phyloP scores from a whole-genome alignment of 2,888 invertebrate genomes.

The Cheilosia vulpina region DNA sequence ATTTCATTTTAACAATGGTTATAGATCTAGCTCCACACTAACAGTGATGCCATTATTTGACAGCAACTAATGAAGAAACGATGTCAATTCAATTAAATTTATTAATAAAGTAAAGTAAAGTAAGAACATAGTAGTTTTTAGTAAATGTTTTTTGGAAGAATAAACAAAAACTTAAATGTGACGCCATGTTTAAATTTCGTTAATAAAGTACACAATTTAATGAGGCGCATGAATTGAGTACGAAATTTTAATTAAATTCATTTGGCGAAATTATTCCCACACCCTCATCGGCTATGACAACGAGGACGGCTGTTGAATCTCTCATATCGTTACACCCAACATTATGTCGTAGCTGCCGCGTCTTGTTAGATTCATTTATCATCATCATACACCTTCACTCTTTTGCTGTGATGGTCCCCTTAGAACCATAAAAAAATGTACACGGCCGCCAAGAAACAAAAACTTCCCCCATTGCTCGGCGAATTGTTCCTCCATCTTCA shows the following conservation, averaged over 20 bases:
- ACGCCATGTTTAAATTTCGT: too few relatives aligned
- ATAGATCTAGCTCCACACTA: too few relatives aligned
- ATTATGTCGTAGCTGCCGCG: constrained; percentile 11
- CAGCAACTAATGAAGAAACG: too few relatives aligned
- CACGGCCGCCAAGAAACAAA: constrained; percentile 24
- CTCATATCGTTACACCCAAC: constrained; percentile 15
- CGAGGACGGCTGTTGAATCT: constrained; percentile 30
- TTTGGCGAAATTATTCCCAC: constrained; percentile 41
- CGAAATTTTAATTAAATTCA: constrained; percentile 63
- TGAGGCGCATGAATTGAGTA: constrained; percentile 41
- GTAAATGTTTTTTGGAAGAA: too few relatives aligned
- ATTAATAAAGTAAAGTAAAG: too few relatives aligned
- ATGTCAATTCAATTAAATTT: too few relatives aligned
- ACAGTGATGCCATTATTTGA: too few relatives aligned
- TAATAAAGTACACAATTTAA: neutral
- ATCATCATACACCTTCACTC: constrained; percentile 1
- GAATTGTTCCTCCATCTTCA: constrained; percentile 8
- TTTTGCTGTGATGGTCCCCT: constrained; percentile 18
- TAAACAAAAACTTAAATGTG: too few relatives aligned
- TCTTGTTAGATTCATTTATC: constrained; percentile 31
- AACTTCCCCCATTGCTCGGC: constrained; percentile 7
- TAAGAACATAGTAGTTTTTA: too few relatives aligned
- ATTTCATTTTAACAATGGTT: too few relatives aligned
- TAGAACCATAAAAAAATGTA: constrained; percentile 28
- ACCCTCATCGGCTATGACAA: constrained; percentile 2